phyloP scores from a whole-genome alignment of 1,140 invertebrate genomes.

The Drosophila hydei region DNA sequence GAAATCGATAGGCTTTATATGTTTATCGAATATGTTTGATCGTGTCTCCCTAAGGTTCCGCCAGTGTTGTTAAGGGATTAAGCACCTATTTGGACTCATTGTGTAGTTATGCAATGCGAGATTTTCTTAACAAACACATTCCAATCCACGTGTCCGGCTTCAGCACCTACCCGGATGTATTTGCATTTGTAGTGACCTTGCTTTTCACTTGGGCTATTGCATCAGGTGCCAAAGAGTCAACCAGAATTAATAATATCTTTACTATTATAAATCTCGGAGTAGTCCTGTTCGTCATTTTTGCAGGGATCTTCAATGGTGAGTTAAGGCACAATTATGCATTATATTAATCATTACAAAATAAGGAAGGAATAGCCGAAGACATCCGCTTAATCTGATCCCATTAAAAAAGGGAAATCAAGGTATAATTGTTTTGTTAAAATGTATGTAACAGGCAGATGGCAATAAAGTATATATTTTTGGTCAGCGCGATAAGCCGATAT shows the following conservation, averaged over 20 bases:
- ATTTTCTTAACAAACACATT: slow-evolving; percentile 87
- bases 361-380: too few relatives aligned
- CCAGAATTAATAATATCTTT: slow-evolving; percentile 95
- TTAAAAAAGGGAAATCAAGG: too few relatives aligned
- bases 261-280: slow-evolving; percentile 93
- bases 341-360: too few relatives aligned
- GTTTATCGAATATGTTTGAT: too few relatives aligned
- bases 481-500: too few relatives aligned
- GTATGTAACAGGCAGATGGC: too few relatives aligned
- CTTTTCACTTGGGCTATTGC: slow-evolving; percentile 89
- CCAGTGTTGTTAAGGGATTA: slow-evolving; percentile 96
- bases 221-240: slow-evolving; percentile 94
- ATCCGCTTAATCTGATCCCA: too few relatives aligned
- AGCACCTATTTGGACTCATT: slow-evolving; percentile 95
- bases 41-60: slow-evolving; percentile 86
- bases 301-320: slow-evolving; percentile 92
- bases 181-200: slow-evolving; percentile 90
- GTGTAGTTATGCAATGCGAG: slow-evolving; percentile 89
- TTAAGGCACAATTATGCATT: background rate
- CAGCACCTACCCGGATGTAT: slow-evolving; percentile 92
- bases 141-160: slow-evolving; percentile 90
- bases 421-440: too few relatives aligned
- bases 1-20: too few relatives aligned
- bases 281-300: slow-evolving; percentile 92
- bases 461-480: too few relatives aligned